Percentiles rank a stretch among this genome's conserved stretches.
phyloP scores from a whole-genome alignment of 1,140 invertebrate species.

The Scaptomyza montana region DNA sequence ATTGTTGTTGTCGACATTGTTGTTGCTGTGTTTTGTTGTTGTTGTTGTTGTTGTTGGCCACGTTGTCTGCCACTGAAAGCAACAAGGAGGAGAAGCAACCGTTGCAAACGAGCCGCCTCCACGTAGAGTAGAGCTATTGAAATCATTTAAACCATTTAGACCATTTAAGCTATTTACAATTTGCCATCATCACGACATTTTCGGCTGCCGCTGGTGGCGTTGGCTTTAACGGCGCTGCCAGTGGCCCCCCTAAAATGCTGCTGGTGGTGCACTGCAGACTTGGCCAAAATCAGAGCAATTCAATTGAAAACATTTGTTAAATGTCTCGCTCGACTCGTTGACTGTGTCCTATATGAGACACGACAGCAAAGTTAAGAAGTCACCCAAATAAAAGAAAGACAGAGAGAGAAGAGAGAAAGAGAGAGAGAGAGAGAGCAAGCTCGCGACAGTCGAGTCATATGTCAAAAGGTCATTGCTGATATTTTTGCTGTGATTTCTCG shows the following conservation, averaged over 20 bases:
- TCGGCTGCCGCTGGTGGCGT: constrained; percentile 65
- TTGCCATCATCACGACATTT: constrained; percentile 83
- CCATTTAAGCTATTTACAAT: constrained; percentile 83
- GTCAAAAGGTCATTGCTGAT: constrained; percentile 80
- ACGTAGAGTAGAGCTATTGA: constrained; percentile 71
- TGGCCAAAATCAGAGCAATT: constrained; percentile 82
- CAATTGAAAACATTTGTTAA: constrained; percentile 83
- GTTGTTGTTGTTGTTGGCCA: constrained; percentile 28
- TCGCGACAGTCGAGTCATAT: constrained; percentile 55
- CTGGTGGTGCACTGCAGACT: constrained; percentile 11
- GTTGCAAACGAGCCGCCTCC: constrained; percentile 47
- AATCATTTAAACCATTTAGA: constrained; percentile 83
- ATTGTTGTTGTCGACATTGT: constrained; percentile 20
- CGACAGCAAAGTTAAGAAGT: constrained; percentile 72
- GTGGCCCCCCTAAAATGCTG: constrained; percentile 42
- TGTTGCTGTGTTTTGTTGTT: constrained; percentile 29
- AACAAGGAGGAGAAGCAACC: constrained; percentile 20
- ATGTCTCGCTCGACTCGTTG: constrained; percentile 66
- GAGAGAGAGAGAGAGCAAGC: constrained; percentile 17
- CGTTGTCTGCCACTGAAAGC: constrained; percentile 35
- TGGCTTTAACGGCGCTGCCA: constrained; percentile 64
- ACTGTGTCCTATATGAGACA: constrained; percentile 54
- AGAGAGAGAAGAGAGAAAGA: not conserved
- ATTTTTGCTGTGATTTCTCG: constrained; percentile 66
- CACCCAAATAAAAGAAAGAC: constrained; percentile 37